A percentile compares a stretch with the other conserved stretches of the same genome.
Evolutionary conservation across 2,888 invertebrate genomes (phyloP).

Genomic region (Nowickia ferox): DNA sequence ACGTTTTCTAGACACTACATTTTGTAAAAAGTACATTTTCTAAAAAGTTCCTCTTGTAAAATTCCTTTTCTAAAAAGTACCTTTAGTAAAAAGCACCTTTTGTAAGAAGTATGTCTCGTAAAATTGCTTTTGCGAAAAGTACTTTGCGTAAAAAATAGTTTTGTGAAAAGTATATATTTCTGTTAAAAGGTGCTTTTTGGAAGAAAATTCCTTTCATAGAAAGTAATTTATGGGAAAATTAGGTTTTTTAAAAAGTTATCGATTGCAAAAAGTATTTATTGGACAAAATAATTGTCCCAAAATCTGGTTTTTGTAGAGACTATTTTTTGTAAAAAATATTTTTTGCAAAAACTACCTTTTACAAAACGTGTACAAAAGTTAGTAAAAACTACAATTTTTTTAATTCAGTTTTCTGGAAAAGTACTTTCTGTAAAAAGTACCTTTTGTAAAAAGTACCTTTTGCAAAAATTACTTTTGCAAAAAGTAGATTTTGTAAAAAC

Average conservation of each 20-base stretch:
- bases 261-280: no score
- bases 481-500: no score
- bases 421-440: no score
- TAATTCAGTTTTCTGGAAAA: no score
- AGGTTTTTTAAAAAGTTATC: background rate
- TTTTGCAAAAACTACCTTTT: no score
- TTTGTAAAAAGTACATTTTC: background rate
- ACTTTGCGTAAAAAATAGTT: background rate
- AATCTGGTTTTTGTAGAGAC: no score
- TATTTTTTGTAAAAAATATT: no score
- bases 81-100: background rate
- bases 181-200: background rate
- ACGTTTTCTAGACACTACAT: background rate
- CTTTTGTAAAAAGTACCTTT: no score
- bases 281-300: no score
- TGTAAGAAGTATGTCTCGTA: background rate
- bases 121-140: background rate
- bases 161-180: background rate
- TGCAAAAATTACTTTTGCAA: no score
- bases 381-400: no score
- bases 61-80: background rate
- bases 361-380: no score
- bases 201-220: background rate
- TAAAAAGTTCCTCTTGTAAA: background rate
- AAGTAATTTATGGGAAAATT: background rate